Evolutionary conservation across 2,888 invertebrate genomes (phyloP).

Genomic region (Neoascia interrupta): DNA sequence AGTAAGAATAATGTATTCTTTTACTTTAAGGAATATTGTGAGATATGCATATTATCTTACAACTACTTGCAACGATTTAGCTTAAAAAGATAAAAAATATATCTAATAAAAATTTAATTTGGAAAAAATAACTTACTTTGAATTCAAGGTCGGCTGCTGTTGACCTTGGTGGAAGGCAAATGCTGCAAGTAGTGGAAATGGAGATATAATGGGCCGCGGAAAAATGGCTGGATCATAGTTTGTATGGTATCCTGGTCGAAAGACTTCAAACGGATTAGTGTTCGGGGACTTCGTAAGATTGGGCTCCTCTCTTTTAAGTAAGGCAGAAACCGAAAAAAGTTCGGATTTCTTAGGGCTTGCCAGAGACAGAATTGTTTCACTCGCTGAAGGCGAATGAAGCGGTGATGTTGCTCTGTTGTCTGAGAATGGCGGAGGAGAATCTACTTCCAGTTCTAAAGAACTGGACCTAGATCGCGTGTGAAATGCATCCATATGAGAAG

Average conservation of each 20-base stretch:
- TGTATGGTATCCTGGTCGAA: constrained; percentile 79
- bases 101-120: too few relatives aligned
- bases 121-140: constrained; percentile 77
- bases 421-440: constrained; percentile 84
- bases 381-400: constrained; percentile 75
- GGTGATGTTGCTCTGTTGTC: constrained; percentile 73
- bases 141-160: constrained; percentile 76
- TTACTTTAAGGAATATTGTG: too few relatives aligned
- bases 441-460: constrained; percentile 88
- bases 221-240: constrained; percentile 79
- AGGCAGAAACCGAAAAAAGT: constrained; percentile 90
- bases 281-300: constrained; percentile 60
- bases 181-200: constrained; percentile 79
- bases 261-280: constrained; percentile 80
- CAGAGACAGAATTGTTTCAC: constrained; percentile 77
- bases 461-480: constrained; percentile 78
- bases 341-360: constrained; percentile 85
- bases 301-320: constrained; percentile 88
- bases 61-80: too few relatives aligned
- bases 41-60: too few relatives aligned
- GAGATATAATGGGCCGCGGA: constrained; percentile 78
- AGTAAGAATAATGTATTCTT: too few relatives aligned
- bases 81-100: too few relatives aligned
- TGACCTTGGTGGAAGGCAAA: constrained; percentile 80
- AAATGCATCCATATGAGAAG: constrained; percentile 71